Percentiles rank a stretch among this genome's conserved stretches.
phyloP scores from a whole-genome alignment of 2,888 invertebrate species.

The Troides oblongomaculatus region DNA sequence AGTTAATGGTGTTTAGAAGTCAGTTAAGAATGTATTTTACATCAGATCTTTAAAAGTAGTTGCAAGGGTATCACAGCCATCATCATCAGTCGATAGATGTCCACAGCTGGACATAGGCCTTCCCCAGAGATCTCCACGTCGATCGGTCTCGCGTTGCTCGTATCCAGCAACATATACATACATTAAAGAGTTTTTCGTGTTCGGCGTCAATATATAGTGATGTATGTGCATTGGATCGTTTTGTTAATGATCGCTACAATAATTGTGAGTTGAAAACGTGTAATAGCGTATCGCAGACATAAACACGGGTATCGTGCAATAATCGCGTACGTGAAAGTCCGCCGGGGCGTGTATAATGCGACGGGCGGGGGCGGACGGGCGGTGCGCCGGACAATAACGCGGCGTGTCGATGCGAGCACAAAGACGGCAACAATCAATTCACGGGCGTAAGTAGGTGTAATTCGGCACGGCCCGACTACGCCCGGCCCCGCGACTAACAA shows the following conservation, averaged over 20 bases:
- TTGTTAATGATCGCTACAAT: not conserved
- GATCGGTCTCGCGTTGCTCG: too few species aligned
- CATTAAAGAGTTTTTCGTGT: too few species aligned
- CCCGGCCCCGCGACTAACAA: slow-evolving; percentile 78
- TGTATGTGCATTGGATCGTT: not conserved
- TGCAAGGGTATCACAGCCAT: too few species aligned
- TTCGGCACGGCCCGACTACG: slow-evolving; percentile 74
- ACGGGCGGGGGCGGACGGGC: slow-evolving; percentile 61
- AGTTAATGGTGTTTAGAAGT: too few species aligned
- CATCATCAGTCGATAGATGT: too few species aligned
- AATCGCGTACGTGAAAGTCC: slow-evolving; percentile 72
- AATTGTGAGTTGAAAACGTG: slow-evolving; percentile 7
- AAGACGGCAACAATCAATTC: slow-evolving; percentile 79
- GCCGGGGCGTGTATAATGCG: slow-evolving; percentile 72
- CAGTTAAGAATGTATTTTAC: too few species aligned
- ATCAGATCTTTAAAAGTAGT: too few species aligned
- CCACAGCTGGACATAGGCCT: too few species aligned
- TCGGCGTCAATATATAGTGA: too few species aligned
- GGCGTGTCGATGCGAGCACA: slow-evolving; percentile 77
- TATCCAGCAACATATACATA: too few species aligned
- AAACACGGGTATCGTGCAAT: slow-evolving; percentile 69
- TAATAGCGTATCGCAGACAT: slow-evolving; percentile 41
- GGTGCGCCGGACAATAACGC: slow-evolving; percentile 73
- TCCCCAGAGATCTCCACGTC: too few species aligned
- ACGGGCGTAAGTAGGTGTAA: slow-evolving; percentile 76